phyloP scores from a whole-genome alignment of 2,113 vertebrate species.

The Datnioides undecimradiatus region DNA sequence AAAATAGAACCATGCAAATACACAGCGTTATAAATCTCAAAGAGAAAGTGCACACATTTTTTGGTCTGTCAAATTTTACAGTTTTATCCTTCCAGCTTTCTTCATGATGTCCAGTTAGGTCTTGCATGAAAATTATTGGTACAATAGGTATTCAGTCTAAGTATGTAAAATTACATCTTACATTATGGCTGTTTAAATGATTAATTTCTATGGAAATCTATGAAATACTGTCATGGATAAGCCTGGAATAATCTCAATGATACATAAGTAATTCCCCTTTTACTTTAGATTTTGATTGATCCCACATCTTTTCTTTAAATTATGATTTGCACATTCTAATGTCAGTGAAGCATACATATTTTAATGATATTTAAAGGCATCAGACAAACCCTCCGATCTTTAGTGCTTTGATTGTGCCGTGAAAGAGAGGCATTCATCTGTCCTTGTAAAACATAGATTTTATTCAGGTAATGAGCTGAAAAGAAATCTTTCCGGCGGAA shows the following conservation, averaged over 20 bases:
- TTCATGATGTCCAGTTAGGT: too few relatives aligned
- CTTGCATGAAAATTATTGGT: not conserved
- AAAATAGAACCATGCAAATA: not conserved
- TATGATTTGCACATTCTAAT: not conserved
- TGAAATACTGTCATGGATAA: not conserved
- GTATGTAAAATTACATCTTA: too few relatives aligned
- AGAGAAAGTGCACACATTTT: not conserved
- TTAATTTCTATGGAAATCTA: not conserved
- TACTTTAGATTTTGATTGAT: not conserved
- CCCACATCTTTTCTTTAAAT: not conserved
- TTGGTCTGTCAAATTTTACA: too few relatives aligned
- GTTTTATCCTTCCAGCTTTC: too few relatives aligned
- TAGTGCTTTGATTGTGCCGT: not conserved
- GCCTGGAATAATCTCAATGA: not conserved
- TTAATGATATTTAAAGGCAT: not conserved
- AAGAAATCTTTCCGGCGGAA: constrained; percentile 16
- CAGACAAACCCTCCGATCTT: not conserved
- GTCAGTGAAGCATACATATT: not conserved
- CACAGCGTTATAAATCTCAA: not conserved
- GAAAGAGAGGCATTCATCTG: constrained; percentile 3
- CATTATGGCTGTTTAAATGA: not conserved
- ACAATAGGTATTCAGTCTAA: not conserved
- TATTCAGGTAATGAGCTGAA: constrained; percentile 14
- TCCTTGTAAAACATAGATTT: constrained; percentile 1
- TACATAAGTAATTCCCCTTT: not conserved